Percentiles rank a stretch among this genome's conserved stretches.
phyloP scores from a whole-genome alignment of 2,888 invertebrate species.

The Tridacna gigas region DNA sequence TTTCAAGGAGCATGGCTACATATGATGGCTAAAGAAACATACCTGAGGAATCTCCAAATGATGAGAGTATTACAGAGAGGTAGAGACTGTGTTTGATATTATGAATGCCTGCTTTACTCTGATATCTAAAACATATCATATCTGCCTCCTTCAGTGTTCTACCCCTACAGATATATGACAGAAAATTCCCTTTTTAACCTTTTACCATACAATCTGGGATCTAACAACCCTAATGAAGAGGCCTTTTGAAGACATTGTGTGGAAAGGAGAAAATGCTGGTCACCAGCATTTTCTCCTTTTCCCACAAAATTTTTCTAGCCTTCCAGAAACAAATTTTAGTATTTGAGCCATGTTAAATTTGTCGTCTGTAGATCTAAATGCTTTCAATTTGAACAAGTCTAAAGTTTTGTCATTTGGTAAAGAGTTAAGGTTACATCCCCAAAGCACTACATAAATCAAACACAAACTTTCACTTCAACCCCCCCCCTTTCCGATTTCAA shows the following conservation, averaged over 20 bases:
- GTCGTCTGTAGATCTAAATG: background rate
- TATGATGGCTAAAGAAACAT: background rate
- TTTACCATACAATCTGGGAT: background rate
- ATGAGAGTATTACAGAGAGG: slow-evolving; percentile 65
- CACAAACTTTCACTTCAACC: too few relatives aligned
- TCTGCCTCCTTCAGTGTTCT: slow-evolving; percentile 69
- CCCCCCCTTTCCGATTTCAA: too few relatives aligned
- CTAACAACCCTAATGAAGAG: background rate
- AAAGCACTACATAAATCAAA: too few relatives aligned
- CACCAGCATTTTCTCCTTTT: background rate
- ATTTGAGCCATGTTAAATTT: background rate
- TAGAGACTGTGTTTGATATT: slow-evolving; percentile 83
- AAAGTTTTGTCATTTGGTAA: too few relatives aligned
- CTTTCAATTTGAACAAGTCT: too few relatives aligned
- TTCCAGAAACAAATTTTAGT: background rate
- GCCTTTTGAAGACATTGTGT: background rate
- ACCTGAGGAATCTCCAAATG: slow-evolving; percentile 68
- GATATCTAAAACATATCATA: slow-evolving; percentile 84
- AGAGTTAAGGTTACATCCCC: too few relatives aligned
- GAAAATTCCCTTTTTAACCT: background rate
- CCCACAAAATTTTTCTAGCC: background rate
- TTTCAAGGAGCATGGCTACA: too few relatives aligned
- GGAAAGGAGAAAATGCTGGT: background rate
- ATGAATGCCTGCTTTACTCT: slow-evolving; percentile 81
- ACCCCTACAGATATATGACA: slow-evolving; percentile 66